Base-by-base conservation (phyloP, 35 echinoderm and acorn worm genomes). In the Lytechinus variegatus region DNA sequence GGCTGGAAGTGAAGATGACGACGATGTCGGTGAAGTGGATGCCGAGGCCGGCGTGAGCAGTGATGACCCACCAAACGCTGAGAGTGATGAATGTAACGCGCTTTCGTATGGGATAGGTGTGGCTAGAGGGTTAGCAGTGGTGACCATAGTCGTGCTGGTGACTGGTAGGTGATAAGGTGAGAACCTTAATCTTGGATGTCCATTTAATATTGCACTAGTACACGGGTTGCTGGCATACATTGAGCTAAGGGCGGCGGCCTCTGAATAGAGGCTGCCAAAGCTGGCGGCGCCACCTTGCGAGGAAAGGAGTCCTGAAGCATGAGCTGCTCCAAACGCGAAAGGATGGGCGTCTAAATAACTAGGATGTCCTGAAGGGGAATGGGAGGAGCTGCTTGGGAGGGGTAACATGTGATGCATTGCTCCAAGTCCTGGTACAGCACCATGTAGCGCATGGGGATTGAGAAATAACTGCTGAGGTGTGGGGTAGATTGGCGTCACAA, bases 171-270 rank as follows among this genome's bases (percentile, higher is more conserved):
- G 95, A 91, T 99, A 98, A 16, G 98, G 98, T 19, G 97, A 97
- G 95, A 99, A 99, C 27, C 98, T 95, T 53, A 99, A 93, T 89
- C 98, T 94, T 86, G 97, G 98, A 95, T 99, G 98, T 86, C 96
- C 95, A 94, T 96, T 99, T n/a, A 99, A 97, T 97, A 99, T 99
- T 99, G 97, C 98, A 99, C 98, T 96, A 94, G 97, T 96, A 93
- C 96, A 99, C 53, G 97, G 95, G 89, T 96, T 98, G 54, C 94
- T 96, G 24, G 98, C 97, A 87, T 97, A 97, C 10, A 96, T 97
- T 53, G 97, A 96, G 89, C 97, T 97, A 4, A 99, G 90, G 9
- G 98, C 95, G 44, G 96, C 95, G 12, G 95, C 95, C 56, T 97
- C 98, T 52, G 93, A 92, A 79, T 99, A 99, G 28, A 98, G 95